These are phyloP conservation scores for Cepphus grylle DNA, from an alignment of 2,113 vertebrate genomes.

Conservation along the genomic window DNA sequence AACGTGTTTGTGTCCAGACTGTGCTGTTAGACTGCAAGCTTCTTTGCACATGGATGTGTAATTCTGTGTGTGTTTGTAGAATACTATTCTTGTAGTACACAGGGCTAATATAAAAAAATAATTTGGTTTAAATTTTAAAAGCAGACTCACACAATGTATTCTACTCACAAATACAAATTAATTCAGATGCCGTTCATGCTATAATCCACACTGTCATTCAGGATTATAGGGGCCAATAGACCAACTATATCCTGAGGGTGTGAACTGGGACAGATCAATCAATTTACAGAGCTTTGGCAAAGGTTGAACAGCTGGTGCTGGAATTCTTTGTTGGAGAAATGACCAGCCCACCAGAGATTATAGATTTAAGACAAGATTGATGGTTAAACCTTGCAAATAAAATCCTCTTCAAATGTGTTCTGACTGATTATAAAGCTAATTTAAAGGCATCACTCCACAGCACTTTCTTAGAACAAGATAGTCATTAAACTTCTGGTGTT, in stretches of 20 bases:
- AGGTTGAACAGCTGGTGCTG: conserved; percentile 17
- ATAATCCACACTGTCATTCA: conserved; percentile 48
- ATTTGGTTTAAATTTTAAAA: not conserved
- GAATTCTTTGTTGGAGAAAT: conserved; percentile 16
- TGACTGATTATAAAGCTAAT: conserved; percentile 28
- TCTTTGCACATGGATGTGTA: not conserved
- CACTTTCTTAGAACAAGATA: conserved; percentile 31
- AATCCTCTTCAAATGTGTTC: conserved; percentile 27
- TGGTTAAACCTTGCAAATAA: conserved; percentile 17
- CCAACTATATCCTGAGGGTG: conserved; percentile 3
- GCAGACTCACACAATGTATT: not conserved
- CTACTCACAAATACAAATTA: not conserved
- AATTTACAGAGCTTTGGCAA: conserved; percentile 33
- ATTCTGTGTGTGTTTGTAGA: not conserved
- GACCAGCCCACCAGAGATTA: conserved; percentile 7
- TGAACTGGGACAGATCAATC: conserved; percentile 34
- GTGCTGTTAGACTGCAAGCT: not conserved
- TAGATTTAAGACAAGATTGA: conserved; percentile 35
- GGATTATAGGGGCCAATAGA: not conserved
- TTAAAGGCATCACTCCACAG: conserved; percentile 21
- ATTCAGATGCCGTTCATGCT: conserved; percentile 12
- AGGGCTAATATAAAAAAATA: not conserved
- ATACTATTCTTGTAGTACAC: not conserved
- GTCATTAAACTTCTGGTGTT: conserved; percentile 20
- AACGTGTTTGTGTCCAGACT: not conserved